A percentile compares a stretch with the other conserved stretches of the same genome.
Evolutionary conservation across 2,888 invertebrate genomes (phyloP).

Genomic region (Orgyia antiqua): DNA sequence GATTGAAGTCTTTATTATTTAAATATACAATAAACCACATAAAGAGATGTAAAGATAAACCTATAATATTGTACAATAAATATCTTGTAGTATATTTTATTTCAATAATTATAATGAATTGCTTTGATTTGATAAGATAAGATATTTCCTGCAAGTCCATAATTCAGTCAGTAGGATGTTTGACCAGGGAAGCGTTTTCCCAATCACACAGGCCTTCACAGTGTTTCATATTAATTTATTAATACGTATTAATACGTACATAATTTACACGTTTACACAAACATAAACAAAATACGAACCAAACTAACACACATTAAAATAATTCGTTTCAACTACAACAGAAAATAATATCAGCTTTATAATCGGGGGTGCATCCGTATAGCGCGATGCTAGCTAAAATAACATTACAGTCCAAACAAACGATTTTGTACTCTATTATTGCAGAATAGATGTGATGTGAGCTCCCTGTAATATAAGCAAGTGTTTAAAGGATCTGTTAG

Average conservation of each 20-base stretch:
- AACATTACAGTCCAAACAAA: neutral
- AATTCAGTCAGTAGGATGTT: too few relatives aligned
- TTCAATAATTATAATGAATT: too few relatives aligned
- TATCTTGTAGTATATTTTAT: neutral
- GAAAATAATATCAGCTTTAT: conserved; percentile 39
- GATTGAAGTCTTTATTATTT: conserved; percentile 19
- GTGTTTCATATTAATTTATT: too few relatives aligned
- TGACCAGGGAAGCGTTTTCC: too few relatives aligned
- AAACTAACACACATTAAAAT: conserved; percentile 32
- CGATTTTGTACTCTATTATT: conserved; percentile 9
- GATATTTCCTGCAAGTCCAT: too few relatives aligned
- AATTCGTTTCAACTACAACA: conserved; percentile 38
- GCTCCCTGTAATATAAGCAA: conserved; percentile 23
- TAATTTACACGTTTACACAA: too few relatives aligned
- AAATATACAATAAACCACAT: conserved; percentile 11
- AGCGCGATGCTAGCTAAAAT: conserved; percentile 21
- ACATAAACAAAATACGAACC: conserved; percentile 5
- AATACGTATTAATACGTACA: too few relatives aligned
- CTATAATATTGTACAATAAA: conserved; percentile 1
- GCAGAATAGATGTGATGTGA: conserved; percentile 13
- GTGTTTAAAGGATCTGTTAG: conserved; percentile 50
- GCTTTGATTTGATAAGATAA: too few relatives aligned
- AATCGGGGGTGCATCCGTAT: conserved; percentile 57
- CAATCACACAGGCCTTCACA: too few relatives aligned
- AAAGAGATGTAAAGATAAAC: conserved; percentile 1